phyloP scores from a whole-genome alignment of 53 echinoderm and acorn worm genomes.

The Henricia sp. region DNA sequence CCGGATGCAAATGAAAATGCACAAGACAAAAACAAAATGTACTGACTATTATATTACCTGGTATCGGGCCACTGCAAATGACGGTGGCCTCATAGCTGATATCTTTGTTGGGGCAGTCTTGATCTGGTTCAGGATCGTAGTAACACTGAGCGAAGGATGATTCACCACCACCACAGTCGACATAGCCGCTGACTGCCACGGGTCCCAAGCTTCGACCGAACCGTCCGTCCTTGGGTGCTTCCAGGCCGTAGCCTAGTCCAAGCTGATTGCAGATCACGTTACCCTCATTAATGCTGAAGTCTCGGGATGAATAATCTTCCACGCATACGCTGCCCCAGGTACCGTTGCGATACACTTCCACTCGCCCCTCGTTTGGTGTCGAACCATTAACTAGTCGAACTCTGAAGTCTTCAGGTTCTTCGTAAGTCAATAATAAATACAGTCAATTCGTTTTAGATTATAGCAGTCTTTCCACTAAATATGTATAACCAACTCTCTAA shows the following conservation, averaged over 20 bases:
- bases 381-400: constrained; percentile 16
- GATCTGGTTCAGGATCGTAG: neutral
- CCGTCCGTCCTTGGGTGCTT: constrained; percentile 16
- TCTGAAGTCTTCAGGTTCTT: constrained; percentile 21
- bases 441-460: too few species aligned
- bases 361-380: constrained; percentile 25
- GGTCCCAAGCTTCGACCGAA: constrained; percentile 29
- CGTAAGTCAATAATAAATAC: too few species aligned
- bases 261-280: constrained; percentile 40
- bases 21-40: too few species aligned
- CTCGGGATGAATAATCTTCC: neutral
- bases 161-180: constrained; percentile 17
- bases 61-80: constrained; percentile 38
- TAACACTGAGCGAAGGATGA: constrained; percentile 34
- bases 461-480: too few species aligned
- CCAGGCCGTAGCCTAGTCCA: constrained; percentile 36
- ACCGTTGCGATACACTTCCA: constrained; percentile 12
- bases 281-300: neutral
- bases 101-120: neutral
- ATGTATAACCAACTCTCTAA: too few species aligned
- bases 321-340: constrained; percentile 30
- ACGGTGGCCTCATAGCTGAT: neutral
- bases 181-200: neutral
- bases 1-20: too few species aligned
- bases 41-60: too few species aligned